Conservation (phyloP, 2,888 invertebrate genomes). For the Acleris emargana region DNA sequence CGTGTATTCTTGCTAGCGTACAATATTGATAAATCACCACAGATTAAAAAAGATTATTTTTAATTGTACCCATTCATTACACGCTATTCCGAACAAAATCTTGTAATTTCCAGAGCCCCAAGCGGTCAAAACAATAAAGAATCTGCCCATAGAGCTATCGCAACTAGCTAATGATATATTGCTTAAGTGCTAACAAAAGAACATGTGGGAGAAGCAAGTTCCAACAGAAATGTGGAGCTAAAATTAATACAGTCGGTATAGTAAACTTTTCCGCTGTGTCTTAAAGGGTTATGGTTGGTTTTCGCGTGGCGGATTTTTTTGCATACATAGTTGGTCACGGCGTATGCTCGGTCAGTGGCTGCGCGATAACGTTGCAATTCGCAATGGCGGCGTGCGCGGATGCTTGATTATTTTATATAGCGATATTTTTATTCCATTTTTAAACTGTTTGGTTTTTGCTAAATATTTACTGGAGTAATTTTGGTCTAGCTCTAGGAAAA, state of each 20-base stretch:
- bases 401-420: constrained; percentile 24
- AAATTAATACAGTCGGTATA: constrained; percentile 17
- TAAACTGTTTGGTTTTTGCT: background rate
- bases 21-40: background rate
- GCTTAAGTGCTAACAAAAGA: constrained; percentile 26
- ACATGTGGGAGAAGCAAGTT: constrained; percentile 33
- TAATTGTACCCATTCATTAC: constrained; percentile 12
- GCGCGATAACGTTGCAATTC: constrained; percentile 32
- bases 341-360: constrained; percentile 33
- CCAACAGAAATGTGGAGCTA: constrained; percentile 31
- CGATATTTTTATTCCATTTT: background rate
- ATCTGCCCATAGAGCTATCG: constrained; percentile 10
- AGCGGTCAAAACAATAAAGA: constrained; percentile 5
- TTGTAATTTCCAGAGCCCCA: constrained; percentile 4
- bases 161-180: constrained; percentile 9
- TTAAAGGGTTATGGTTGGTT: constrained; percentile 3
- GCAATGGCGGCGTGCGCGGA: constrained; percentile 15
- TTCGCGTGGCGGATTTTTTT: constrained; percentile 17
- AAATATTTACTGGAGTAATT: background rate
- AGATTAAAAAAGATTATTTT: constrained; percentile 10
- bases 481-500: too few relatives aligned
- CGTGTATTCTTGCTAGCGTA: too few relatives aligned
- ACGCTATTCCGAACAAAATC: constrained; percentile 7
- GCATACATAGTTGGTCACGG: constrained; percentile 30
- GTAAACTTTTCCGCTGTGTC: constrained; percentile 3